A percentile compares a stretch with the other conserved stretches of the same genome.
phyloP scores from a whole-genome alignment of 2,113 vertebrate species.

The Pantherophis guttatus region DNA sequence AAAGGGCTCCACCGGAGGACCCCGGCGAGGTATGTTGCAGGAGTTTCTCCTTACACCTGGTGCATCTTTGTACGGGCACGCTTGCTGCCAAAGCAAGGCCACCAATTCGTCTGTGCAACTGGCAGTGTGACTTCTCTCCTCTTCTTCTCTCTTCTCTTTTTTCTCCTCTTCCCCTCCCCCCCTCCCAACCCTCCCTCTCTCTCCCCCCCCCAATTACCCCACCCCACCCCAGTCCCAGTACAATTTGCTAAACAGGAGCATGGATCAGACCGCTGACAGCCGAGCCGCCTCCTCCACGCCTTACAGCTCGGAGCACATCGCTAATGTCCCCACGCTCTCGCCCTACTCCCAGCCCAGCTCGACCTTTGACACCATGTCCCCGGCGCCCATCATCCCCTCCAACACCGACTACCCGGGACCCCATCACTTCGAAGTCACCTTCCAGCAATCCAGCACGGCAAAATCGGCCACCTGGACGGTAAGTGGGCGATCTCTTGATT shows the following conservation, averaged over 20 bases:
- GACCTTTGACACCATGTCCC: conserved; percentile 96
- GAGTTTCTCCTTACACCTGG: conserved; percentile 66
- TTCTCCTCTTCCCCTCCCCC: conserved; percentile 62
- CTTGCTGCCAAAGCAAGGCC: conserved; percentile 29
- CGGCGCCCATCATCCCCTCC: conserved; percentile 95
- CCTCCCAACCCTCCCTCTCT: conserved; percentile 55
- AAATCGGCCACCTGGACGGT: conserved; percentile 99
- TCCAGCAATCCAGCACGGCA: conserved; percentile 98
- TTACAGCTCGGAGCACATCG: conserved; percentile 92
- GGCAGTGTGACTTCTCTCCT: conserved; percentile 67
- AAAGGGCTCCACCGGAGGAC: not conserved
- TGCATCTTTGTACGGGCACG: conserved; percentile 23
- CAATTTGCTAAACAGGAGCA: conserved; percentile 96
- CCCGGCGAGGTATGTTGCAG: not conserved
- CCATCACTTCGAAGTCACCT: conserved; percentile 96
- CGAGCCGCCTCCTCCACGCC: conserved; percentile 90
- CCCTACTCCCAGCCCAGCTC: conserved; percentile 99
- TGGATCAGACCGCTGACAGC: conserved; percentile 94
- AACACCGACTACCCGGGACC: conserved; percentile 96
- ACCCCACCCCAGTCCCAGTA: conserved; percentile 90
- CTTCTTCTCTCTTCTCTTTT: conserved; percentile 53
- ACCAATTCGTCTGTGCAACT: conserved; percentile 71
- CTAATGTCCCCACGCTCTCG: conserved; percentile 92
- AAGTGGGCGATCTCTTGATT: conserved; percentile 59
- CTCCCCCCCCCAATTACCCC: conserved; percentile 52